phyloP scores from a whole-genome alignment of 2,113 vertebrate species.

The Dinomys branickii region DNA sequence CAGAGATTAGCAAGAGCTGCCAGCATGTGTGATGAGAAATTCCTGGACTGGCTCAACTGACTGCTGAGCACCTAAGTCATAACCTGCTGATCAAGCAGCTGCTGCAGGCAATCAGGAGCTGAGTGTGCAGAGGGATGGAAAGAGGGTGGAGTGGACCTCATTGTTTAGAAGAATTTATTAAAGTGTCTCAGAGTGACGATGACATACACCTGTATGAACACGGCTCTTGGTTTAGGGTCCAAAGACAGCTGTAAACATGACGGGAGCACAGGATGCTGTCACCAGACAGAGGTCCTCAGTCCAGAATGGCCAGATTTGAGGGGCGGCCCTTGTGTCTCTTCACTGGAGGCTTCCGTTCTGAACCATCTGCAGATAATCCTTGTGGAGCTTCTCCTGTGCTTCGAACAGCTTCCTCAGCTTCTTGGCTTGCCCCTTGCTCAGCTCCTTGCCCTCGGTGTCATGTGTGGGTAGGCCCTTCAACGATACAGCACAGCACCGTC shows the following conservation, averaged over 20 bases:
- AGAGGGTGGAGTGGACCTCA: not conserved
- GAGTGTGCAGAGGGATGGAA: not conserved
- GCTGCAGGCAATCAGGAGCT: not conserved
- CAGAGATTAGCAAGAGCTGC: slow-evolving; percentile 55
- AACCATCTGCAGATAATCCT: slow-evolving; percentile 90
- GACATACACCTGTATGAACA: not conserved
- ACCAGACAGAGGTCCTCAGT: not conserved
- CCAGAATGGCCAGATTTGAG: not conserved
- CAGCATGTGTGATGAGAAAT: slow-evolving; percentile 10
- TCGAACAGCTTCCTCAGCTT: slow-evolving; percentile 95
- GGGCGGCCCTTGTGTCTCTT: slow-evolving; percentile 38
- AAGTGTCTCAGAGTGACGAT: slow-evolving; percentile 54
- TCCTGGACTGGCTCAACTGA: slow-evolving; percentile 53
- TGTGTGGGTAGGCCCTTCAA: slow-evolving; percentile 96
- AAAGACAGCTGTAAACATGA: slow-evolving; percentile 70
- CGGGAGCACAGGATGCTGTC: not conserved
- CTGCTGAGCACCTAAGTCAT: not conserved
- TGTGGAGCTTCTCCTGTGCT: slow-evolving; percentile 93
- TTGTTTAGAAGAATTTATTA: slow-evolving; percentile 78
- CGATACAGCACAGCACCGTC: not conserved
- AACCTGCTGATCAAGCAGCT: slow-evolving; percentile 70
- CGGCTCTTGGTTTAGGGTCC: slow-evolving; percentile 56
- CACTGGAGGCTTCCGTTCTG: slow-evolving; percentile 87
- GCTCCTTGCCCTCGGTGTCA: slow-evolving; percentile 94
- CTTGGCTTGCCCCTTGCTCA: slow-evolving; percentile 96